Evolutionary conservation across 2,888 invertebrate genomes (phyloP), one percentile per base, ranked within the genome.

Genomic region (Hemicrepidius hirtus): DNA sequence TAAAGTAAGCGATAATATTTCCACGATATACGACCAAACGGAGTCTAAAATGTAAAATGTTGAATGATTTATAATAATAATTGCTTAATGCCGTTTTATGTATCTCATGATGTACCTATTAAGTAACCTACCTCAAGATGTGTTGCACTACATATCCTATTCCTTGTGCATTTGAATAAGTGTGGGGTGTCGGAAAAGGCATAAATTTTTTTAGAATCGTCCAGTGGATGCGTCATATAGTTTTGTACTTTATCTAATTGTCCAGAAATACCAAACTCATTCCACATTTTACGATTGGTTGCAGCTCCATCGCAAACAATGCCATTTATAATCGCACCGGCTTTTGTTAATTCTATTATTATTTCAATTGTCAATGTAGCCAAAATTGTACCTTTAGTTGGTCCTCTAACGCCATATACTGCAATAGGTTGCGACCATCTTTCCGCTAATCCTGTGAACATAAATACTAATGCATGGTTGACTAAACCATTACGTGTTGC

Each of bases 271-370:
- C 65, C 59, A 44, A 76, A 75, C 37, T 67, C 37, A 32, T 75
- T 73, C 77, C 76, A 77, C 76, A 76, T 77, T 24, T 50, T 40
- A n/a, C 74, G 37, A 55, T 76, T 77, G 68, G 75, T 76, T 3
- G 67, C 40, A n/a, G 74, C 76, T 24, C 75, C 75, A 68, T 76
- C 77, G 20, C 70, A 70, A 40, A 72, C 75, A 6, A 76, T 59
- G 35, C 74, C 70, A 68, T 75, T 72, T 28, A 77, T 37, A 49
- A 21, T 70, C 18, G 71, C 71, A 28, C 69, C 76, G n/a, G 75
- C 57, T 35, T 75, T 75, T 50, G 73, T 73, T 37, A 71, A 21
- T 16, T 60, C 41, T 20, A 18, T 12, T 13, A 64, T 64, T 24
- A 64, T 21, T 64, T 64, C 21, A 18, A 49, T 21, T 40, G 40